A percentile compares a stretch with the other conserved stretches of the same genome.
phyloP scores from a whole-genome alignment of 2,888 invertebrate species.

The Acleris cristana region DNA sequence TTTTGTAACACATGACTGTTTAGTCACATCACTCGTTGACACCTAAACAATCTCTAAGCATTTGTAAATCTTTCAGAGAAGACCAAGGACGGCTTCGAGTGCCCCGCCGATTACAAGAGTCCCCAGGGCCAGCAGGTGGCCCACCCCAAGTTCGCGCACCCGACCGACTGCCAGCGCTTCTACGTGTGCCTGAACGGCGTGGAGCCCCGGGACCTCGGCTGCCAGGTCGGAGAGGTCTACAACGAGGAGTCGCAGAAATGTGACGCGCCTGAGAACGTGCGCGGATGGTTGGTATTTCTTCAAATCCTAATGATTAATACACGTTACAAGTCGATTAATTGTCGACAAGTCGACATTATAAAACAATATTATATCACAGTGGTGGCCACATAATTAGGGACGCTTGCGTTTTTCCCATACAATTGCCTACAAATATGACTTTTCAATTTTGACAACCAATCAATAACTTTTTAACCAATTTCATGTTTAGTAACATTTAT shows the following conservation, averaged over 20 bases:
- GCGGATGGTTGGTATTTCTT: slow-evolving; percentile 89
- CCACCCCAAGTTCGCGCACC: slow-evolving; percentile 94
- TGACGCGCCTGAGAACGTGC: slow-evolving; percentile 95
- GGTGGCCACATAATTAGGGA: no score
- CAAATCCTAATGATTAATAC: no score
- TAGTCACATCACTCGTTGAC: no score
- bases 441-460: no score
- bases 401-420: no score
- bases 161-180: slow-evolving; percentile 95
- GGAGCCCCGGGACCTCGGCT: slow-evolving; percentile 94
- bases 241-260: slow-evolving; percentile 93
- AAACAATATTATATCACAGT: no score
- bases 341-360: no score
- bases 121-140: slow-evolving; percentile 88
- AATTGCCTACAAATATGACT: no score
- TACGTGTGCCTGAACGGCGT: slow-evolving; percentile 94
- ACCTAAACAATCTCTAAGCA: background rate
- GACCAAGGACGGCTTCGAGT: slow-evolving; percentile 92
- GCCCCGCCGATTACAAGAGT: slow-evolving; percentile 88
- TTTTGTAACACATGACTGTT: no score
- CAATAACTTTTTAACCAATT: no score
- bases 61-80: slow-evolving; percentile 81
- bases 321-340: no score
- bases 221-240: slow-evolving; percentile 94
- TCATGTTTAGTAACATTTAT: no score